Conservation (phyloP, 2,888 invertebrate species). For the Callyntrura guangdongensis region DNA sequence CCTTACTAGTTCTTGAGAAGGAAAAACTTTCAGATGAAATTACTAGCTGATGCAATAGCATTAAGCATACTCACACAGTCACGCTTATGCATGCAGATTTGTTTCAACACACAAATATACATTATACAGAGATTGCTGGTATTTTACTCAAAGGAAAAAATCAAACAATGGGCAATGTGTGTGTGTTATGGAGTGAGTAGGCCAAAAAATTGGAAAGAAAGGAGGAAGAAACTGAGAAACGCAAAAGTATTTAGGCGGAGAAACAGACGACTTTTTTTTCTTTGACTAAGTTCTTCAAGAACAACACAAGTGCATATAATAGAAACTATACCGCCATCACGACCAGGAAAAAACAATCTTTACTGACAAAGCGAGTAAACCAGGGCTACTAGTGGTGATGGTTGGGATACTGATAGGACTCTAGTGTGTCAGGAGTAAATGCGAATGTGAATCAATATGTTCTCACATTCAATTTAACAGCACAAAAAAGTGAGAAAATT, state of each 20-base stretch:
- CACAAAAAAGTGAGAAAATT: conserved; percentile 41
- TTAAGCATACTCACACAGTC: too few relatives aligned
- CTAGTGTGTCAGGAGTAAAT: conserved; percentile 27
- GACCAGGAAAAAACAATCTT: background rate
- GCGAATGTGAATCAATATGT: conserved; percentile 54
- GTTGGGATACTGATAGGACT: background rate
- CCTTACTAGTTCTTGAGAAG: conserved; percentile 5
- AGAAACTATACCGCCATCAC: background rate
- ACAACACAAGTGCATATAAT: conserved; percentile 10
- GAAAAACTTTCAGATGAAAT: conserved; percentile 33
- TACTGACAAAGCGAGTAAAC: background rate
- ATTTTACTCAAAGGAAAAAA: background rate
- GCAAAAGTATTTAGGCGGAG: background rate
- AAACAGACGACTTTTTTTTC: conserved; percentile 30
- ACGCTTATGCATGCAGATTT: background rate
- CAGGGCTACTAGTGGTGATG: background rate
- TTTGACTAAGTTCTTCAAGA: background rate
- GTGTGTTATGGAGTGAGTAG: background rate
- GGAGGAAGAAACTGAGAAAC: background rate
- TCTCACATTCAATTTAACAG: conserved; percentile 43
- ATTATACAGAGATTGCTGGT: background rate
- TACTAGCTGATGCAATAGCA: background rate
- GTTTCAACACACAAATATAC: background rate
- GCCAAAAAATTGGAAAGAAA: background rate
- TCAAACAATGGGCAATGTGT: too few relatives aligned